These are phyloP conservation scores for Entelurus aequoreus DNA, from an alignment of 2,113 vertebrate genomes.

Conservation along the genomic window DNA sequence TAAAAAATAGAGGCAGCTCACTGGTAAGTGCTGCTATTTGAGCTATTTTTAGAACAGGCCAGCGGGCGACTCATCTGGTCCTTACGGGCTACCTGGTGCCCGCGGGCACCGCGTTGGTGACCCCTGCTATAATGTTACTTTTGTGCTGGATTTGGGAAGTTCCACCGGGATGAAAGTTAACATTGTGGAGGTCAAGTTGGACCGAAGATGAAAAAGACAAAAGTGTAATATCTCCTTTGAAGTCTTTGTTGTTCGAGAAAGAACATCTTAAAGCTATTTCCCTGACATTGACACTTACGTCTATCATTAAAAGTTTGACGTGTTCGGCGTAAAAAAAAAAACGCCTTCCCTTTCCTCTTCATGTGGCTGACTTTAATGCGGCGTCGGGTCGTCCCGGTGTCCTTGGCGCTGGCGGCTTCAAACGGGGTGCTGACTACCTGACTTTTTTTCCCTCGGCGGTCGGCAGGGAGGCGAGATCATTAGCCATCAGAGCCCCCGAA, in stretches of 20 bases:
- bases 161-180: too few relatives aligned
- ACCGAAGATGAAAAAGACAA: too few relatives aligned
- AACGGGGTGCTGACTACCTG: slow-evolving; percentile 77
- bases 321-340: slow-evolving; percentile 25
- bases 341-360: slow-evolving; percentile 58
- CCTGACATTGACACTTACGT: slow-evolving; percentile 50
- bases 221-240: too few relatives aligned
- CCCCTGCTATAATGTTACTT: too few relatives aligned
- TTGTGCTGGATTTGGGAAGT: too few relatives aligned
- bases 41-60: too few relatives aligned
- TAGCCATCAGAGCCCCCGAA: slow-evolving; percentile 76
- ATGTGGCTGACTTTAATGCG: slow-evolving; percentile 60
- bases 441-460: slow-evolving; percentile 67
- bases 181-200: too few relatives aligned
- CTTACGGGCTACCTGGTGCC: too few relatives aligned
- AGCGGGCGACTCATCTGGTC: too few relatives aligned
- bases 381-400: slow-evolving; percentile 63
- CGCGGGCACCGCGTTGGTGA: too few relatives aligned
- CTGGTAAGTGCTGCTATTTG: too few relatives aligned
- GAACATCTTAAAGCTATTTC: slow-evolving; percentile 35
- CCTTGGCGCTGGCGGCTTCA: slow-evolving; percentile 72
- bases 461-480: slow-evolving; percentile 72
- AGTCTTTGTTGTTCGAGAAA: not conserved
- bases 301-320: slow-evolving; percentile 66
- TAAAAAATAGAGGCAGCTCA: too few relatives aligned